A percentile compares a stretch with the other conserved stretches of the same genome.
Evolutionary conservation across 1,140 invertebrate genomes (phyloP).

Genomic region (Argopecten irradians): DNA sequence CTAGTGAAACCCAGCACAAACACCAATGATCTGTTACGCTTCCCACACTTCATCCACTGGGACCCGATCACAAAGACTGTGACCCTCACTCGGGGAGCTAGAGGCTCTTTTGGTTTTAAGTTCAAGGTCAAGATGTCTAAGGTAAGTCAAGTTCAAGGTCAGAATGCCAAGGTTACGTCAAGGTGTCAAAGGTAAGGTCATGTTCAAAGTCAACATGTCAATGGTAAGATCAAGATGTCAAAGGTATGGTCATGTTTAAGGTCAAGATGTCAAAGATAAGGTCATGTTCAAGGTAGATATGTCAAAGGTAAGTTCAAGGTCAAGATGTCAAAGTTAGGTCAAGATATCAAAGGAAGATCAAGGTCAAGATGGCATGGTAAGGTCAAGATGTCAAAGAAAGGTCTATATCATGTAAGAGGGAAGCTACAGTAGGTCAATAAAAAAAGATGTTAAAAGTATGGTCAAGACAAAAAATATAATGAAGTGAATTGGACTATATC

Average conservation of each 20-base stretch:
- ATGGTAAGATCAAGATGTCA: not conserved
- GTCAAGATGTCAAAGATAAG: too few species aligned
- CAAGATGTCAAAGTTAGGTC: too few species aligned
- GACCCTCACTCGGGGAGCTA: conserved; percentile 3
- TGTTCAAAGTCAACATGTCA: not conserved
- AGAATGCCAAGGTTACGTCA: not conserved
- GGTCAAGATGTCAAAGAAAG: too few species aligned
- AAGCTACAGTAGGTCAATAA: too few species aligned
- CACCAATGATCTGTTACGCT: conserved; percentile 39
- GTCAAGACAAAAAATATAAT: too few species aligned
- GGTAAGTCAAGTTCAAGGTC: not conserved
- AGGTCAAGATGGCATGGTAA: not conserved
- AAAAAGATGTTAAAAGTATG: too few species aligned
- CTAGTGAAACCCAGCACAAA: conserved; percentile 20
- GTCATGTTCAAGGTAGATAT: not conserved
- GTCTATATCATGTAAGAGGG: too few species aligned
- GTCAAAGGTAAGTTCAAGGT: not conserved
- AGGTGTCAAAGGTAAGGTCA: not conserved
- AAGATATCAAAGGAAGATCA: not conserved
- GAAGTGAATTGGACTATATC: too few species aligned
- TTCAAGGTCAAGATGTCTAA: conserved; percentile 47
- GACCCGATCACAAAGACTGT: conserved; percentile 43
- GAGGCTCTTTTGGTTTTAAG: conserved; percentile 46
- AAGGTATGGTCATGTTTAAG: too few species aligned
- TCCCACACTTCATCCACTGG: conserved; percentile 48